phyloP scores from a whole-genome alignment of 2,113 vertebrate genomes.

The Oryzias woworae region DNA sequence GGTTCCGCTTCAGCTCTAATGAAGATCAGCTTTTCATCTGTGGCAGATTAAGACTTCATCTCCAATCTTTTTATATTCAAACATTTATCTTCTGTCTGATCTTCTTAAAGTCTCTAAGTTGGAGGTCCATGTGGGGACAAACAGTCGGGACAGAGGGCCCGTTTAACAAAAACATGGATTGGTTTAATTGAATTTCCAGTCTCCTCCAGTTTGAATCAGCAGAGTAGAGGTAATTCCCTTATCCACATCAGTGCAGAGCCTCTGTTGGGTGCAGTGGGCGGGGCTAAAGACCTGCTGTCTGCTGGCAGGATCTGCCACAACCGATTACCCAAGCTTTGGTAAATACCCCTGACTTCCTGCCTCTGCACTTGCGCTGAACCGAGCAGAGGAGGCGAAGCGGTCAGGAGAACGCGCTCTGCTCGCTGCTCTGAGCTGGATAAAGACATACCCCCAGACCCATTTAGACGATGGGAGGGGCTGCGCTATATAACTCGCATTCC shows the following conservation, averaged over 20 bases:
- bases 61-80: not conserved
- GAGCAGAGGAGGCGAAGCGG: constrained; percentile 50
- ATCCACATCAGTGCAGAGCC: constrained; percentile 76
- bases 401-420: not conserved
- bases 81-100: not conserved
- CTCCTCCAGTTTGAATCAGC: constrained; percentile 62
- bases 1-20: no score
- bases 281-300: constrained; percentile 70
- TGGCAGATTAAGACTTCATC: no score
- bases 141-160: constrained; percentile 20
- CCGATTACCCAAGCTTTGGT: constrained; percentile 78
- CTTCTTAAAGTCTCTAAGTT: not conserved
- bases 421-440: no score
- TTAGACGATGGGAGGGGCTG: no score
- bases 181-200: constrained; percentile 76
- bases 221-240: constrained; percentile 77
- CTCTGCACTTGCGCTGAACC: constrained; percentile 39
- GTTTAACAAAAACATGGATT: constrained; percentile 63
- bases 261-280: constrained; percentile 72
- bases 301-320: constrained; percentile 79
- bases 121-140: constrained; percentile 5
- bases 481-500: no score
- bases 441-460: no score
- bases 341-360: constrained; percentile 66
- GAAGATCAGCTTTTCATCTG: no score